These are phyloP conservation scores for Spicauda simplicius DNA, from an alignment of 2,888 invertebrate species.

Conservation along the genomic window DNA sequence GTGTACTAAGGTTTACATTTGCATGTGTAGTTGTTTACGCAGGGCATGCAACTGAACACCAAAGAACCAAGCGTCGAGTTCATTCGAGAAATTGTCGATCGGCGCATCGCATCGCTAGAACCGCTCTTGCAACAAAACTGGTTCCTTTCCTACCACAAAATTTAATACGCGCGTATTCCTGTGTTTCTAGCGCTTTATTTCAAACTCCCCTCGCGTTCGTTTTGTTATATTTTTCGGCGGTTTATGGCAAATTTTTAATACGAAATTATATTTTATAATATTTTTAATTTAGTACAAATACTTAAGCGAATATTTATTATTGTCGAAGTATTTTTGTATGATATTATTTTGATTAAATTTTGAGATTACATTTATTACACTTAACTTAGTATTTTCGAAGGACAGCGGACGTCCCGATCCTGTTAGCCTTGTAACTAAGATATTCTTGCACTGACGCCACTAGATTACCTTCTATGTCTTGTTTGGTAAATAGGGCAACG, in stretches of 20 bases:
- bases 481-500: constrained; percentile 13
- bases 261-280: too few species aligned
- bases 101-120: constrained; percentile 9
- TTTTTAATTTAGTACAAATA: background rate
- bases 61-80: constrained; percentile 8
- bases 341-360: background rate
- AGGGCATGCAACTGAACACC: constrained; percentile 6
- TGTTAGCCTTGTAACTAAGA: constrained; percentile 1
- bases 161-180: background rate
- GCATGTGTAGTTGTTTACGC: constrained; percentile 1
- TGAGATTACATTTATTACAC: background rate
- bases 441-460: constrained; percentile 1
- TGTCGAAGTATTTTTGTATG: too few species aligned
- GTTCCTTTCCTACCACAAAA: background rate
- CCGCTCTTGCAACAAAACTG: constrained; percentile 13
- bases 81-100: constrained; percentile 26
- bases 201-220: background rate
- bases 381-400: background rate
- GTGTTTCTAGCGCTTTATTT: constrained; percentile 7
- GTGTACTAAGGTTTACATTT: constrained; percentile 5
- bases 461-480: constrained; percentile 9
- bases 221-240: background rate
- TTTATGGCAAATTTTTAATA: too few species aligned
- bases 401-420: background rate
- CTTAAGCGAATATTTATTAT: background rate